Conservation (phyloP, 2,888 invertebrate genomes). For the Melinopterus prodromus region DNA sequence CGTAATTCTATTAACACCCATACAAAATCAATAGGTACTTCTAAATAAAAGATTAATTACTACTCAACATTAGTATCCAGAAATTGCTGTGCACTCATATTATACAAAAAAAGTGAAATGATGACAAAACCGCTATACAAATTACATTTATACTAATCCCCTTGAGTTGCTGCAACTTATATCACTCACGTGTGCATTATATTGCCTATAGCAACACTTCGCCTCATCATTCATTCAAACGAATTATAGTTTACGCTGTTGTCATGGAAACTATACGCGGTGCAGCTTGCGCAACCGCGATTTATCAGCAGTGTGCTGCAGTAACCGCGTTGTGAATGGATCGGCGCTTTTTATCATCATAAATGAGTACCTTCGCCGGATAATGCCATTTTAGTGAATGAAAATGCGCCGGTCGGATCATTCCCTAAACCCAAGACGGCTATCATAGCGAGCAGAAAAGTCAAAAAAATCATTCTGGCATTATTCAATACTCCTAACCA, state of each 20-base stretch:
- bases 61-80: too few relatives aligned
- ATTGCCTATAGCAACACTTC: not conserved
- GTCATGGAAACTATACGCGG: conserved; percentile 9
- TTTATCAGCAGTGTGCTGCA: conserved; percentile 15
- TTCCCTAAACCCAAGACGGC: not conserved
- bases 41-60: too few relatives aligned
- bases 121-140: too few relatives aligned
- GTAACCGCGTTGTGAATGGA: conserved; percentile 14
- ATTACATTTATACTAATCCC: too few relatives aligned
- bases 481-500: conserved; percentile 10
- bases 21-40: too few relatives aligned
- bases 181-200: not conserved
- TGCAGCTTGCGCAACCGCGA: conserved; percentile 14
- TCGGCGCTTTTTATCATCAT: conserved; percentile 19
- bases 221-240: not conserved
- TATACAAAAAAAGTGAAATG: too few relatives aligned
- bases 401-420: conserved; percentile 16
- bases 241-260: not conserved
- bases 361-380: conserved; percentile 5
- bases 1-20: too few relatives aligned
- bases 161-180: not conserved
- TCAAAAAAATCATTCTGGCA: not conserved
- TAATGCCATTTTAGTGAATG: conserved; percentile 24
- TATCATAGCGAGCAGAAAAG: not conserved
- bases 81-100: too few relatives aligned